Evolutionary conservation across 2,113 vertebrate species (phyloP), one percentile per base, ranked within the genome.

Genomic region (Sclerurus mexicanus): DNA sequence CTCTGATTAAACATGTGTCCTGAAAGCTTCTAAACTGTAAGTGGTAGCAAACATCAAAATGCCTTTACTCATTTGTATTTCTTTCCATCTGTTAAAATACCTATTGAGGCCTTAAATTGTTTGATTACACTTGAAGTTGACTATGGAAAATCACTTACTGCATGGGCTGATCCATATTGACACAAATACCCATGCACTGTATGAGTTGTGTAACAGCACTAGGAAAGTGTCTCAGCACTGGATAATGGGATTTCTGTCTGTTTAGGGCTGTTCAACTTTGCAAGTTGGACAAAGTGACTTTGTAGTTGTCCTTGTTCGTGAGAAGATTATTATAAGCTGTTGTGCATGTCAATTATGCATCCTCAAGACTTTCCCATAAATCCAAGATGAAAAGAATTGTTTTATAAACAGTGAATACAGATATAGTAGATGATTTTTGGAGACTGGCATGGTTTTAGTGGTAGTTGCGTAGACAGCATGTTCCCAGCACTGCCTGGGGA

Each of bases 31-130:
- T 7, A 24, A 90, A 60, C 64, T 37, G 20, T 59, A 17, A 87
- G 71, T 44, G 92, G 50, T 77, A 39, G 75, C 50, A 76, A 87
- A 40, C 74, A 73, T 58, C 71, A 74, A 56, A 89, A 81, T 58
- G 92, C 66, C 58, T 93, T 79, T 90, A 86, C 68, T 63, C 17
- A 11, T 84, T 68, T 90, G 63, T 83, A 6, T 94, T 91, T 60
- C 49, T 60, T 94, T 96, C 21, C 56, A 94, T 93, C 69, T 72
- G 88, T 68, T 93, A 87, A 96, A 95, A 78, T 68, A 56, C 23
- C 58, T 59, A 79, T 64, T n/a, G 27, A 90, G 64, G 80, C 35
- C 11, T 86, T 86, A 86, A 86, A 58, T 44, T 77, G 76, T 93
- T 92, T 94, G 92, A 81, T 76, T 47, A 27, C 14, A 5, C 56